Evolutionary conservation across 2,113 vertebrate species (phyloP).

Genomic region (Rattus norvegicus): GRCr8 NC_086029.1:92967001-92967500

Average conservation of each 20-base stretch:
- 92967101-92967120: conserved; percentile 17
- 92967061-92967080: conserved; percentile 40
- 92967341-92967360: conserved; percentile 40
- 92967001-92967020: background rate
- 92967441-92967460: conserved; percentile 18
- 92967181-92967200: background rate
- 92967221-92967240: conserved; percentile 17
- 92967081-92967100: background rate
- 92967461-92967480: conserved; percentile 4
- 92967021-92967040: background rate
- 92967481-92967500: background rate
- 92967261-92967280: conserved; percentile 29
- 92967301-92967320: background rate
- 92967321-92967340: conserved; percentile 6
- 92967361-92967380: conserved; percentile 5
- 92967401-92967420: conserved; percentile 10
- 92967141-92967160: background rate
- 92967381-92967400: conserved; percentile 27
- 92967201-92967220: conserved; percentile 56
- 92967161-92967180: background rate
- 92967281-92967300: conserved; percentile 47
- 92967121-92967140: background rate
- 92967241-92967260: conserved; percentile 57
- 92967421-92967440: conserved; percentile 39
- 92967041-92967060: background rate